Evolutionary conservation across 2,113 vertebrate genomes (phyloP), one percentile per base, ranked within the genome.

Genomic region (Macaca nemestrina): DNA sequence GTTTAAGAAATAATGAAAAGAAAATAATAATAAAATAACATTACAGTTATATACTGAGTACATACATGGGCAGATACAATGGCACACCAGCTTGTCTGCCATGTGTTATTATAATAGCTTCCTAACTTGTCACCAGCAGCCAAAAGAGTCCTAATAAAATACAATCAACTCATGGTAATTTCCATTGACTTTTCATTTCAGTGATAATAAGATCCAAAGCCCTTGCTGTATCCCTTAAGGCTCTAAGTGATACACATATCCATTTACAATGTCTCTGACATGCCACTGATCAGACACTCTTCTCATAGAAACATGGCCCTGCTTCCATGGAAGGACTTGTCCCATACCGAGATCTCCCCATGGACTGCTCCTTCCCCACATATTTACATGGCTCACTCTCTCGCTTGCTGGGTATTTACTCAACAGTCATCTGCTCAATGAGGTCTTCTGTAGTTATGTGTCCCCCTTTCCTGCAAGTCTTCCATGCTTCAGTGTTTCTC

Each of bases 211-310:
- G 64, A 87, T 7, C 40, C 68, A 43, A 52, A 55, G n/a, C 8
- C 13, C 40, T 52, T 86, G 55, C 20, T 27, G 6, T 12, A 14
- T 40, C 11, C 23, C 27, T 38, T 1, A 17, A 61, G 43, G 10
- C 25, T 12, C 75, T 23, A 3, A 4, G 8, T 55, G 67, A 23
- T 10, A 27, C 11, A 8, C 8, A 25, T 8, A 2, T 75, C 27
- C 5, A 16, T 67, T 52, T 4, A 43, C 10, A 38, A 12, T 8
- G 4, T 57, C 27, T 13, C 76, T 80, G 86, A 79, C 22, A 18
- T 64, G 16, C 22, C 22, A 4, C 32, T 79, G 17, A 18, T 40
- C 16, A 6, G 3, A 2, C 1, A 8, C 11, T n/a, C 4, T 32
- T 13, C 43, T 27, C n/a, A 27, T 6, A n/a, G 59, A 40, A 68